phyloP scores from a whole-genome alignment of 2,113 vertebrate species.

The Actenoides hombroni region DNA sequence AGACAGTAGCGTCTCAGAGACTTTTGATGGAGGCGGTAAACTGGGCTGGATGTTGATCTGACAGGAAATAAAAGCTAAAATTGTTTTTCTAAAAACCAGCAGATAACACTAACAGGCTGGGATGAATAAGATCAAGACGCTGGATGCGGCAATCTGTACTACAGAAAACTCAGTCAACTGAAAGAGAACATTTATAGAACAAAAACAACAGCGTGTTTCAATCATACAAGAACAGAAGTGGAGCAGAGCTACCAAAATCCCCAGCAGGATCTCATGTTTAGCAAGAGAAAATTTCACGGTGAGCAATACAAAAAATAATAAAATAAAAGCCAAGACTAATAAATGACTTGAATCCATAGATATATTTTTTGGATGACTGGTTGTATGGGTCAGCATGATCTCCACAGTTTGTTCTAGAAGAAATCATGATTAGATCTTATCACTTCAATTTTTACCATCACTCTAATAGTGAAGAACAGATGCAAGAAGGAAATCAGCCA shows the following conservation, averaged over 20 bases:
- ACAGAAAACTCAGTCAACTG: background rate
- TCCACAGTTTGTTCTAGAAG: conserved; percentile 38
- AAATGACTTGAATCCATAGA: conserved; percentile 34
- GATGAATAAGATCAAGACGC: background rate
- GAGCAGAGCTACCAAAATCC: conserved; percentile 28
- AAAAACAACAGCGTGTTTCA: background rate
- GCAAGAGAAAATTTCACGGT: background rate
- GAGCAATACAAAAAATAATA: conserved; percentile 3
- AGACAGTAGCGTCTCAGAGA: background rate
- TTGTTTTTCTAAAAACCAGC: conserved; percentile 6
- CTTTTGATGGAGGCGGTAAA: background rate
- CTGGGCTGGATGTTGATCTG: conserved; percentile 9
- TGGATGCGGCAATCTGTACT: background rate
- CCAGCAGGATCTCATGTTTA: conserved; percentile 33
- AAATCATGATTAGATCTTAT: conserved; percentile 37
- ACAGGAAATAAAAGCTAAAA: conserved; percentile 61
- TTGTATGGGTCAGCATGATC: background rate
- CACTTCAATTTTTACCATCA: background rate
- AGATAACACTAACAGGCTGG: conserved; percentile 37
- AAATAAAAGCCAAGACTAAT: conserved; percentile 47
- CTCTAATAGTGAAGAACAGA: conserved; percentile 45
- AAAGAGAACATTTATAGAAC: background rate
- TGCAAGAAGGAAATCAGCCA: conserved; percentile 29
- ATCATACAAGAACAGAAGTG: background rate
- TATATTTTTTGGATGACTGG: conserved; percentile 32